These are phyloP conservation scores for Apis cerana DNA, from an alignment of 1,140 invertebrate species.

Conservation along the genomic window DNA sequence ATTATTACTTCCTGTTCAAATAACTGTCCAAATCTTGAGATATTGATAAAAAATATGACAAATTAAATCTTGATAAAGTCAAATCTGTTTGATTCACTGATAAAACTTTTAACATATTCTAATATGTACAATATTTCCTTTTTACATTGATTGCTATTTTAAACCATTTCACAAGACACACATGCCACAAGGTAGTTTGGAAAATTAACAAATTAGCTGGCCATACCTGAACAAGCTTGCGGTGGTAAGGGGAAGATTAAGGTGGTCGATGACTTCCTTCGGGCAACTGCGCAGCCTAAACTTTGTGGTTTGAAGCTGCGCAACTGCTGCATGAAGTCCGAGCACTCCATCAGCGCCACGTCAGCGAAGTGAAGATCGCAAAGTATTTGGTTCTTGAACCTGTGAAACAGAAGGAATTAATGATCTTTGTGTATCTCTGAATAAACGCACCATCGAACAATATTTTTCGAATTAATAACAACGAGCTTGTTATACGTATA, in stretches of 20 bases:
- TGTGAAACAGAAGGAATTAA: constrained; percentile 55
- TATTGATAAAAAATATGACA: too few species aligned
- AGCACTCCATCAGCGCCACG: constrained; percentile 97
- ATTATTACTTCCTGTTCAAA: too few species aligned
- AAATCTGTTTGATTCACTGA: too few species aligned
- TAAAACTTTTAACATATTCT: too few species aligned
- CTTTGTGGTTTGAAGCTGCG: constrained; percentile 97
- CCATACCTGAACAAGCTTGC: constrained; percentile 94
- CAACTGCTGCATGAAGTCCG: constrained; percentile 97
- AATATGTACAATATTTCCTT: too few species aligned
- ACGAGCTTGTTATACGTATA: not conserved
- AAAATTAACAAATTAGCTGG: not conserved
- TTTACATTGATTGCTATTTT: too few species aligned
- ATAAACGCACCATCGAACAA: not conserved
- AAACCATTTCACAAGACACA: too few species aligned
- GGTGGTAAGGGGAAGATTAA: constrained; percentile 96
- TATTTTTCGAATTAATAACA: not conserved
- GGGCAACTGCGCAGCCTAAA: constrained; percentile 94
- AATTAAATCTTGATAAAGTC: too few species aligned
- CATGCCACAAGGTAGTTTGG: too few species aligned
- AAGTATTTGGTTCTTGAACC: constrained; percentile 92
- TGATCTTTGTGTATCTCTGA: not conserved
- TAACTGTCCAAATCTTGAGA: too few species aligned
- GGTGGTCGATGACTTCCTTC: constrained; percentile 95
- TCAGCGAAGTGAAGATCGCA: constrained; percentile 96